A percentile compares a stretch with the other conserved stretches of the same genome.
Evolutionary conservation across 2,797 vertebrate species (phyloP).

Genomic region (Paedocypris micromegethes): DNA sequence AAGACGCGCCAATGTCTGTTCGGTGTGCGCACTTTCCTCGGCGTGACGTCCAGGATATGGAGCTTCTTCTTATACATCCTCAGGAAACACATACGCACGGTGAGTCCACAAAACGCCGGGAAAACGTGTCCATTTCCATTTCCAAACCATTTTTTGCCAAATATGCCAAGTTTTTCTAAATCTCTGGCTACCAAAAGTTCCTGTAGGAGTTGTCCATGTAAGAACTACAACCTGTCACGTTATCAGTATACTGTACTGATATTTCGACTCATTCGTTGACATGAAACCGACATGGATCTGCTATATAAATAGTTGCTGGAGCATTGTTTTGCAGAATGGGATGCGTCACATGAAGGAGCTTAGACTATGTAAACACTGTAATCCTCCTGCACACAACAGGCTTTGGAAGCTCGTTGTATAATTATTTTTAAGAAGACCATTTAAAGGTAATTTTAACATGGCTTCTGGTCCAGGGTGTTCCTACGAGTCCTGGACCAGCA

Average conservation of each 20-base stretch:
- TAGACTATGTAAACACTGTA: conserved; percentile 16
- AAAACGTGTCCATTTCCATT: no score
- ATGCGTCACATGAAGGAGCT: conserved; percentile 9
- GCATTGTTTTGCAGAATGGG: conserved; percentile 2
- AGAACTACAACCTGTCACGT: no score
- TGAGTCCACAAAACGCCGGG: conserved; percentile 58
- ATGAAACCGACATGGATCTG: no score
- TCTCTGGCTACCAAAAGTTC: no score
- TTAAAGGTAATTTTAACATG: not conserved
- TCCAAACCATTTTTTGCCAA: no score
- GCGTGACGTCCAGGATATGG: conserved; percentile 81
- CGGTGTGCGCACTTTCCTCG: conserved; percentile 77
- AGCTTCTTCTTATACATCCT: conserved; percentile 90
- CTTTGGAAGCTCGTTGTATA: conserved; percentile 20
- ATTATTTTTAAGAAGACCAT: conserved; percentile 21
- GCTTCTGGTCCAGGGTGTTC: not conserved
- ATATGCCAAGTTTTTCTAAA: no score
- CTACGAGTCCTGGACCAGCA: not conserved
- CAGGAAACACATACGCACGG: conserved; percentile 90
- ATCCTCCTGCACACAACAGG: conserved; percentile 11
- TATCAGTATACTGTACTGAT: no score
- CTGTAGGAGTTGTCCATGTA: no score
- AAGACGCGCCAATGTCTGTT: conserved; percentile 72
- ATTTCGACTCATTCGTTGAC: no score
- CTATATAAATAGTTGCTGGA: not conserved